Conservation (phyloP, 2,113 vertebrate species). For the Clarias batrachus region DNA sequence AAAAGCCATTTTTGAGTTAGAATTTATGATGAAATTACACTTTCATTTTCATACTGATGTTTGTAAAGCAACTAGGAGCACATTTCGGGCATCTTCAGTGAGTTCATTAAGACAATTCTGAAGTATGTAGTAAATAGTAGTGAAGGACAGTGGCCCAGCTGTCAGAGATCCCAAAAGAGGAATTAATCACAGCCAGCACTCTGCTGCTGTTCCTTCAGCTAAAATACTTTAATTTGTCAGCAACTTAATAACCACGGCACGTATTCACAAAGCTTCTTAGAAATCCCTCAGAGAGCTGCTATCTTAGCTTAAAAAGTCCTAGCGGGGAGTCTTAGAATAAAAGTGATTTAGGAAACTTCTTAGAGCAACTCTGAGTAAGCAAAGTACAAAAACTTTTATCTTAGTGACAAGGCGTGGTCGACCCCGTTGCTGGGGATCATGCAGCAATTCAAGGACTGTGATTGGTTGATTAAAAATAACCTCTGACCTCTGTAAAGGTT, state of each 20-base stretch:
- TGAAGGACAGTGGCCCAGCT: slow-evolving; percentile 64
- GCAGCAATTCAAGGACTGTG: no score
- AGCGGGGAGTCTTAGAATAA: no score
- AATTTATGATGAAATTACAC: not conserved
- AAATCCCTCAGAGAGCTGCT: no score
- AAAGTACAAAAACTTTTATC: no score
- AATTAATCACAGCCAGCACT: slow-evolving; percentile 57
- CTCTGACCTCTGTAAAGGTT: no score
- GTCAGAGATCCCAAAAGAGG: slow-evolving; percentile 64
- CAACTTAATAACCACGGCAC: slow-evolving; percentile 55
- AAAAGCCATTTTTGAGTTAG: not conserved
- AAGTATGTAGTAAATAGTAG: slow-evolving; percentile 62
- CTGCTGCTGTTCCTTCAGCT: slow-evolving; percentile 43
- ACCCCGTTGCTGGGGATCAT: no score
- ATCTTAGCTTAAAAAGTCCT: no score
- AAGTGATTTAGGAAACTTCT: no score
- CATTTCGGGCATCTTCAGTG: slow-evolving; percentile 61
- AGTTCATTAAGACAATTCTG: slow-evolving; percentile 63
- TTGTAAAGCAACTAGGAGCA: slow-evolving; percentile 65
- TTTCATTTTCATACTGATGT: slow-evolving; percentile 41
- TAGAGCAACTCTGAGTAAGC: no score
- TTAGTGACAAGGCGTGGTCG: no score
- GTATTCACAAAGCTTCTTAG: no score
- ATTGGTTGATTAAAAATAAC: no score
- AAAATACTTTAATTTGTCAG: slow-evolving; percentile 52